phyloP scores from a whole-genome alignment of 2,797 vertebrate species.

The Dicrostonyx torquatus region DNA sequence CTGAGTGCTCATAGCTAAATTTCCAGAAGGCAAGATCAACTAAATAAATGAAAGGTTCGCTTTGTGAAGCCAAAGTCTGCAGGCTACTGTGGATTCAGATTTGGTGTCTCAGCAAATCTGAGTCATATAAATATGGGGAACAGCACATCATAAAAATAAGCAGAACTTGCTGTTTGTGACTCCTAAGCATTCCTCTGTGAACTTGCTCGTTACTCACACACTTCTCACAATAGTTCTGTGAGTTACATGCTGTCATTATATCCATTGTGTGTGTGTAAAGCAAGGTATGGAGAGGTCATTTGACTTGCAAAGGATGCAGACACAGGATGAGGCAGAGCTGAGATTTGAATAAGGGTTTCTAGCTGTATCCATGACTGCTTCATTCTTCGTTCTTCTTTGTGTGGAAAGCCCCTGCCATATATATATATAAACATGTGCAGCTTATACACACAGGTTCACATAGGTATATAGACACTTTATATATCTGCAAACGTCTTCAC shows the following conservation, averaged over 20 bases:
- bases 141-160: not conserved
- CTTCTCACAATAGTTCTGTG: not conserved
- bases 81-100: not conserved
- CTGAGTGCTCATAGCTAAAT: not conserved
- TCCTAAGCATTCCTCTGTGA: not conserved
- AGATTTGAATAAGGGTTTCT: not conserved
- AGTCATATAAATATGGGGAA: not conserved
- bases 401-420: not conserved
- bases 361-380: not conserved
- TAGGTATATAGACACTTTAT: not conserved
- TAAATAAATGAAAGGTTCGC: not conserved
- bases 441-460: not conserved
- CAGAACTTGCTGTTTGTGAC: no score
- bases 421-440: not conserved
- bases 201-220: no score
- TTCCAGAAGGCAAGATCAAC: not conserved
- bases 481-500: not conserved
- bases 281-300: not conserved
- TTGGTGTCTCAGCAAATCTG: not conserved
- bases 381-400: not conserved
- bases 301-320: not conserved
- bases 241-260: not conserved
- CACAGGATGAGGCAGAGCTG: not conserved
- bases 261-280: not conserved
- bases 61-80: not conserved